Conservation (phyloP, 2,797 vertebrate species). For the Glyptemys insculpta region DNA sequence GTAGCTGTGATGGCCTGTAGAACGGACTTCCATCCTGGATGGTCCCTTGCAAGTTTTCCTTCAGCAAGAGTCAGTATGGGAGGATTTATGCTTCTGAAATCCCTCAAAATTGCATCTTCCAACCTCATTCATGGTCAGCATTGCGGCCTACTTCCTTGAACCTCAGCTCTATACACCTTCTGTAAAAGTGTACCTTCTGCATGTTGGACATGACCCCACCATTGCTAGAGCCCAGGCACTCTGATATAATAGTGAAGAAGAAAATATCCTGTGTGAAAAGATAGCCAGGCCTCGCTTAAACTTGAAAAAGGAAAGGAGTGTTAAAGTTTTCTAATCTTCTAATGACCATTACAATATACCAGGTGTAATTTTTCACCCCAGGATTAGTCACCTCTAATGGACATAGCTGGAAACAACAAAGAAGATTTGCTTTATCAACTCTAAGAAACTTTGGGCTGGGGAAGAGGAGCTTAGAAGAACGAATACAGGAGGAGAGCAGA, state of each 20-base stretch:
- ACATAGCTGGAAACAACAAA: slow-evolving; percentile 82
- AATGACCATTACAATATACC: neutral
- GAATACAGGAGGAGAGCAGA: slow-evolving; percentile 78
- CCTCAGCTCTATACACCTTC: neutral
- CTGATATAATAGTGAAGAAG: neutral
- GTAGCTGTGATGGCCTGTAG: neutral
- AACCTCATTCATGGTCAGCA: neutral
- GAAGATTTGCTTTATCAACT: slow-evolving; percentile 79
- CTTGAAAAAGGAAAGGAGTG: neutral
- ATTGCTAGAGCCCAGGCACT: neutral
- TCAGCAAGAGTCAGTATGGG: neutral
- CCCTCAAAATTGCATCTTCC: neutral
- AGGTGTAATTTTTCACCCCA: rapidly evolving
- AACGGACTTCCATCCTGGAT: neutral
- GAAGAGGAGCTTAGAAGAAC: slow-evolving; percentile 80
- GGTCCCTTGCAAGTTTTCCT: neutral
- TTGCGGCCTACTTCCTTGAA: neutral
- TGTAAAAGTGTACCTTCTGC: neutral
- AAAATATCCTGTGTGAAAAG: neutral
- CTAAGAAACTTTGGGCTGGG: slow-evolving; percentile 84
- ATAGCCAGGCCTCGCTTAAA: neutral
- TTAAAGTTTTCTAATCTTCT: rapidly evolving
- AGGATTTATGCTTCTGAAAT: neutral
- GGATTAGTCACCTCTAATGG: slow-evolving; percentile 70
- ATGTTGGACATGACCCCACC: neutral